Evolutionary conservation across 2,888 invertebrate species (phyloP), one percentile per base, ranked within the genome.

Genomic region (Mystacides longicornis): DNA sequence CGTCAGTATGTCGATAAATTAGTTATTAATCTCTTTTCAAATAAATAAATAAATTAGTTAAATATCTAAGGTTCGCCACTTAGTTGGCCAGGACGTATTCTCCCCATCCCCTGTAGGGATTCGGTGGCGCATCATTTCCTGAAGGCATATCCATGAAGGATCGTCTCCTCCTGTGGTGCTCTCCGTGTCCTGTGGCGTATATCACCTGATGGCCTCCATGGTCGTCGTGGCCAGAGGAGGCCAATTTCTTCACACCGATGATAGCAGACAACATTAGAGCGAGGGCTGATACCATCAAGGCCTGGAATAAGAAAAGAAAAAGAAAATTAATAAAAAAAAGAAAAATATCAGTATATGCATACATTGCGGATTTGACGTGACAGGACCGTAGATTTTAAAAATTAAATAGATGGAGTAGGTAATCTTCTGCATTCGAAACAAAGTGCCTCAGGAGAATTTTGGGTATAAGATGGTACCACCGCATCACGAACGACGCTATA

Each of bases 241-340:
- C 71, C 53, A 87, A 69, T 60, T 87, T 85, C 72, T 89, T 89
- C 43, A 87, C 73, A 2, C 87, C 89, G 1, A 89, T 79, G 43
- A 89, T 78, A n/a, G 83, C 77, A 43, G 89, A 85, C 54, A 89
- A 72, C 81, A 89, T 81, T 11, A 89, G 69, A 0, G 89, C 89
- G 54, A 89, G 68, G 1, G 86, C 84, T 47, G 89, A 85, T 3
- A 82, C 78, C 62, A 83, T 83, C 51, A 86, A 66, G 0, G 86
- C 86, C 73, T 77, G 71, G 2, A 51, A 60, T 14, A 42, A 18
- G 23, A 54, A 49, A 2, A 23, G 4, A 16, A 37, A 16, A 14
- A n/a, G 16, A 37, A n/a, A 14, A 27, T 27, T 27, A 27, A 21
- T 48, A n/a, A n/a, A n/a, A n/a, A n/a, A n/a, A n/a, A n/a, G n/a